phyloP scores from a whole-genome alignment of 2,888 invertebrate genomes.

The Harpalus rufipes region DNA sequence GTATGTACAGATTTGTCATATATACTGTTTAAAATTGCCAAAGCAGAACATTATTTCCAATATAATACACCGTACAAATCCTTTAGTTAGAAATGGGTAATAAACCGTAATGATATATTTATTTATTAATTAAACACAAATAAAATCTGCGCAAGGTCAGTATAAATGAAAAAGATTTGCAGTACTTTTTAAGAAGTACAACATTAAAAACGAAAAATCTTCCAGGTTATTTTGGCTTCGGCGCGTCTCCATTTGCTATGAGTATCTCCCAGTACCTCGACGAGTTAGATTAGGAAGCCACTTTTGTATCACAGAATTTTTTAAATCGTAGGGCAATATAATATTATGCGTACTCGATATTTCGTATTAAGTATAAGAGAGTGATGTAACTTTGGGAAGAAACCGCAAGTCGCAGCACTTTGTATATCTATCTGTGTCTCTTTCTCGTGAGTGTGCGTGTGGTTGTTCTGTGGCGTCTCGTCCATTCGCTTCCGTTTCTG shows the following conservation, averaged over 20 bases:
- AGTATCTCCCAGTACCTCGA: constrained; percentile 37
- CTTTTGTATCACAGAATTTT: constrained; percentile 66
- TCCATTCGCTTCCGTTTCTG: constrained; percentile 66
- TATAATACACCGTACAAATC: too few species aligned
- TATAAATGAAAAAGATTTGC: too few species aligned
- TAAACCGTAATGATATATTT: too few species aligned
- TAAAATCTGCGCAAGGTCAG: too few species aligned
- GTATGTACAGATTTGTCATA: too few species aligned
- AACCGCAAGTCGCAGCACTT: constrained; percentile 58
- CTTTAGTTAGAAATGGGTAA: too few species aligned
- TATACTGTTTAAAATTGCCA: too few species aligned
- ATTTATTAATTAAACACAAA: too few species aligned
- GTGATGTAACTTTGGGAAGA: constrained; percentile 59
- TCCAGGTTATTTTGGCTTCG: neutral
- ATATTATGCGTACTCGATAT: constrained; percentile 62
- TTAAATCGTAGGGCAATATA: constrained; percentile 66
- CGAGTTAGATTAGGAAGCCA: constrained; percentile 64
- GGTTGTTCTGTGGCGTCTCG: constrained; percentile 64
- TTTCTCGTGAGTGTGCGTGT: constrained; percentile 66
- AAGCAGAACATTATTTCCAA: too few species aligned
- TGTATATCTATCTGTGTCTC: constrained; percentile 67
- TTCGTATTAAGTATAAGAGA: constrained; percentile 61
- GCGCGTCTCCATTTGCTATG: neutral
- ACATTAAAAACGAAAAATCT: neutral
- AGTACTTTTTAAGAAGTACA: too few species aligned